A percentile compares a stretch with the other conserved stretches of the same genome.
phyloP scores from a whole-genome alignment of 2,113 vertebrate genomes.

The Brachyhypopomus gauderio region DNA sequence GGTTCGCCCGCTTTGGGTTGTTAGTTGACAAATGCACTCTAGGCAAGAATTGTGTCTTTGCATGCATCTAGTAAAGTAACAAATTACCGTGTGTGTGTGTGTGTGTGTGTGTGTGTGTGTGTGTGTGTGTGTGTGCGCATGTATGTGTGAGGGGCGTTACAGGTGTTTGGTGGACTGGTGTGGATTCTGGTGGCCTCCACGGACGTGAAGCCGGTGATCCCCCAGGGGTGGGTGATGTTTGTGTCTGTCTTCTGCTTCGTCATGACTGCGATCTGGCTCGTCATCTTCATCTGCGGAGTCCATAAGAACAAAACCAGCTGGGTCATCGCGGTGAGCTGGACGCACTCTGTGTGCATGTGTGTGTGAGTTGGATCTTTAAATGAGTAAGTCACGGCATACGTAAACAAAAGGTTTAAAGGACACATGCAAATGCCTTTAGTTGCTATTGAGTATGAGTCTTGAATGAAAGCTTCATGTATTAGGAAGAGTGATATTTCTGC shows the following conservation, averaged over 20 bases:
- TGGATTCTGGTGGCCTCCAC: conserved; percentile 75
- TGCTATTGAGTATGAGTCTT: too few relatives aligned
- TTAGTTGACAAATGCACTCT: too few relatives aligned
- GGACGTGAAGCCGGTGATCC: conserved; percentile 52
- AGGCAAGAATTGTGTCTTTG: not conserved
- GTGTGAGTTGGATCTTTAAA: not conserved
- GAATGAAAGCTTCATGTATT: not conserved
- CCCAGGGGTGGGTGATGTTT: conserved; percentile 78
- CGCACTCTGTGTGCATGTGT: not conserved
- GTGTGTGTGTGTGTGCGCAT: too few relatives aligned
- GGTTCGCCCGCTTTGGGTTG: not conserved
- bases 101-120: too few relatives aligned
- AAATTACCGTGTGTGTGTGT: too few relatives aligned
- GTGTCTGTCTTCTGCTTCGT: conserved; percentile 76
- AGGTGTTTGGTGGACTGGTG: conserved; percentile 76
- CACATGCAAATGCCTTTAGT: not conserved
- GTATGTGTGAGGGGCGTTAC: conserved; percentile 1
- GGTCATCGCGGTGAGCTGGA: conserved; percentile 65
- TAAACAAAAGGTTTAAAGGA: not conserved
- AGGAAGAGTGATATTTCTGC: not conserved
- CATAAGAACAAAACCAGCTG: conserved; percentile 62
- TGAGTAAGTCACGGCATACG: not conserved
- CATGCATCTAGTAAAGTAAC: too few relatives aligned
- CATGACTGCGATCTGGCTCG: conserved; percentile 64
- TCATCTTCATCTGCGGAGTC: conserved; percentile 63